phyloP scores from a whole-genome alignment of 2,888 invertebrate genomes.

The Pachymerium ferrugineum region DNA sequence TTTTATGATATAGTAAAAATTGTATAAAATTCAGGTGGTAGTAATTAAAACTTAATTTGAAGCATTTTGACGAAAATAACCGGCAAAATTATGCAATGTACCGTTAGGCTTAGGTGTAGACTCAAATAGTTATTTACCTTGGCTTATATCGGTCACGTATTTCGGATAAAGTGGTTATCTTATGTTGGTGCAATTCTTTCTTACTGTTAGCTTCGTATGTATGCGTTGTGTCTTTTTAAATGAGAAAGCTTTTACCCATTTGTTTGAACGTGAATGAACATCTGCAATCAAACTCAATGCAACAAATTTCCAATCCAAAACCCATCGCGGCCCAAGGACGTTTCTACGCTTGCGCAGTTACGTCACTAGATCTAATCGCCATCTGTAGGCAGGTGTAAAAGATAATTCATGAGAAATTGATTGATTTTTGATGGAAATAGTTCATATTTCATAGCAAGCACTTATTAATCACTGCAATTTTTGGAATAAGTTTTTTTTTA shows the following conservation, averaged over 20 bases:
- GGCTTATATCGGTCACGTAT: not conserved
- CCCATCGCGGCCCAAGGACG: not conserved
- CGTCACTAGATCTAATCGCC: not conserved
- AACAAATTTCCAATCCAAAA: slow-evolving; percentile 4
- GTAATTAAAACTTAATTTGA: not conserved
- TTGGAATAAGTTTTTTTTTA: too few relatives aligned
- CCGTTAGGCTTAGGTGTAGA: not conserved
- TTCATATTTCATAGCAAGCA: not conserved
- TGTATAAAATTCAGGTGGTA: too few relatives aligned
- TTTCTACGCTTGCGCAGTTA: not conserved
- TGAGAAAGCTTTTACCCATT: not conserved
- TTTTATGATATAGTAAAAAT: too few relatives aligned
- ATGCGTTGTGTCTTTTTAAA: not conserved
- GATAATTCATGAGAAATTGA: not conserved
- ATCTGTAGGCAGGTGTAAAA: too few relatives aligned
- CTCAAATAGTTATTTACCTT: not conserved
- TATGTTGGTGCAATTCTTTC: not conserved
- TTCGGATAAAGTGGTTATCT: not conserved
- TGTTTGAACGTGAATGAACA: not conserved
- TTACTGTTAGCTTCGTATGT: not conserved
- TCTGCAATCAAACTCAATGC: slow-evolving; percentile 1
- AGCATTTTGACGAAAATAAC: not conserved
- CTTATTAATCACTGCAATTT: too few relatives aligned
- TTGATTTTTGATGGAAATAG: not conserved
- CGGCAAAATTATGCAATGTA: not conserved